phyloP scores from a whole-genome alignment of 2,888 invertebrate species.

The Aporophyla lueneburgensis region DNA sequence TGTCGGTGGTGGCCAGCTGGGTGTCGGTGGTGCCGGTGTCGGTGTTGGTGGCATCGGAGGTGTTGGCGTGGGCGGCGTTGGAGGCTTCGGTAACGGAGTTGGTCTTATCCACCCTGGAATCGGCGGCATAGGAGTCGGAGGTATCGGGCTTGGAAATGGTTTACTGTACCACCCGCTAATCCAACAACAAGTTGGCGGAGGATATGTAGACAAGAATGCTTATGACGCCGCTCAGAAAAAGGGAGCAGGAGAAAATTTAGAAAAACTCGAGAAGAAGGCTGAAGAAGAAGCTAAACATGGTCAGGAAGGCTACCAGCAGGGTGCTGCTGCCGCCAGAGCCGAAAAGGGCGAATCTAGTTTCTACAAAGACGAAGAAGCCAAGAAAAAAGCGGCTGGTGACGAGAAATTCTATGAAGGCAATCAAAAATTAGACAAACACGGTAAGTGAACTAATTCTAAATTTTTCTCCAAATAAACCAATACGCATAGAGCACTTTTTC shows the following conservation, averaged over 20 bases:
- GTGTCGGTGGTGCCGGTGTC: slow-evolving; percentile 71
- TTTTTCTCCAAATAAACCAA: slow-evolving; percentile 30
- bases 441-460: slow-evolving; percentile 73
- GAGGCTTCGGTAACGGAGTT: slow-evolving; percentile 73
- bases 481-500: slow-evolving; percentile 50
- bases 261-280: slow-evolving; percentile 89
- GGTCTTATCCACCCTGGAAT: slow-evolving; percentile 81
- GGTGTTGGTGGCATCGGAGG: slow-evolving; percentile 74
- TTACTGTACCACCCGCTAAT: slow-evolving; percentile 84
- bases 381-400: slow-evolving; percentile 91
- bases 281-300: slow-evolving; percentile 91
- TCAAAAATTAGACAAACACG: slow-evolving; percentile 90
- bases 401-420: slow-evolving; percentile 91
- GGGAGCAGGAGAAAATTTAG: slow-evolving; percentile 89
- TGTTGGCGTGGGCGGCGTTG: slow-evolving; percentile 71
- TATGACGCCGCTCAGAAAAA: slow-evolving; percentile 91
- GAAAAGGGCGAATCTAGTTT: slow-evolving; percentile 89
- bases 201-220: slow-evolving; percentile 90
- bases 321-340: slow-evolving; percentile 89
- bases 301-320: slow-evolving; percentile 90
- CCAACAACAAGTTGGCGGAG: slow-evolving; percentile 84
- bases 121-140: slow-evolving; percentile 81
- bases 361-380: slow-evolving; percentile 90
- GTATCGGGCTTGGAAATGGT: slow-evolving; percentile 77
- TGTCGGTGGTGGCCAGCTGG: slow-evolving; percentile 61